A percentile compares a stretch with the other conserved stretches of the same genome.
phyloP scores from a whole-genome alignment of 2,888 invertebrate species.

The Icerya purchasi region DNA sequence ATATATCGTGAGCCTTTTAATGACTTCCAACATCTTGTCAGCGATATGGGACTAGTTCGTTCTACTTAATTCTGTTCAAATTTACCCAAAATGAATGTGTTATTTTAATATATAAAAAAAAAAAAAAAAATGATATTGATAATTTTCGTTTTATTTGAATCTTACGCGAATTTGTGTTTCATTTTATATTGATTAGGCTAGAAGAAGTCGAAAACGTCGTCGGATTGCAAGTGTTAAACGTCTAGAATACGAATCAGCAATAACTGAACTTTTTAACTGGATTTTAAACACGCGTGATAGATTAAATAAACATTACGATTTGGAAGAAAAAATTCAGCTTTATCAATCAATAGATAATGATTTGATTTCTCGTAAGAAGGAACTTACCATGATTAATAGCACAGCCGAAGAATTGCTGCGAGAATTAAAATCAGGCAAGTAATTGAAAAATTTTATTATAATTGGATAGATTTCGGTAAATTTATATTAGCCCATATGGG shows the following conservation, averaged over 20 bases:
- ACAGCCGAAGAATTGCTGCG: not conserved
- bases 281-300: not conserved
- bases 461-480: no score
- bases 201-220: slow-evolving; percentile 7
- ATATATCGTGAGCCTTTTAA: no score
- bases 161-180: not conserved
- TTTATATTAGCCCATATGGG: no score
- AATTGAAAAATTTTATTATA: no score
- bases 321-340: slow-evolving; percentile 1
- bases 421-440: no score
- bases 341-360: slow-evolving; percentile 2
- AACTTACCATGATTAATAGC: not conserved
- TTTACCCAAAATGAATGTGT: no score
- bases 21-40: no score
- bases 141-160: not conserved
- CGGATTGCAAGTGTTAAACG: slow-evolving; percentile 6
- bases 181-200: not conserved
- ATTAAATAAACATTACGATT: not conserved
- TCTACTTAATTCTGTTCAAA: no score
- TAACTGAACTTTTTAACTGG: slow-evolving; percentile 8
- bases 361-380: slow-evolving; percentile 22
- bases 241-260: slow-evolving; percentile 3
- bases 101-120: no score
- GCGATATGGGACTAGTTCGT: no score
- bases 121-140: not conserved